These are phyloP conservation scores for Cyrtodaria siliqua DNA, from an alignment of 2,888 invertebrate species.

Conservation along the genomic window DNA sequence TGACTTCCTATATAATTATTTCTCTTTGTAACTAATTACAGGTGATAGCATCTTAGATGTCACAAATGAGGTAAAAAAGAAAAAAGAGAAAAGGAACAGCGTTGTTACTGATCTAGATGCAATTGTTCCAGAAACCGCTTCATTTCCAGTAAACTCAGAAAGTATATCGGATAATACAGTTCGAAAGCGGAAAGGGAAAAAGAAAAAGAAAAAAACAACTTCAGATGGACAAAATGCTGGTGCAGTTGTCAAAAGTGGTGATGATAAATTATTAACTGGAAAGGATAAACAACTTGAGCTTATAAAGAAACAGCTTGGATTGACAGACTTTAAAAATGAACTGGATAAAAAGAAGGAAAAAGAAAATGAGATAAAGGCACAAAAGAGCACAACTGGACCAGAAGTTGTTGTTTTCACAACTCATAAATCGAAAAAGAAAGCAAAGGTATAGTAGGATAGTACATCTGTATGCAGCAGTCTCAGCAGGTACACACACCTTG, in stretches of 20 bases:
- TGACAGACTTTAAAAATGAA: conserved; percentile 43
- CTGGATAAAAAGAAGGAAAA: conserved; percentile 11
- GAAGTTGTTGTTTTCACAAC: conserved; percentile 74
- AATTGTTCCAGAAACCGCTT: too few species aligned
- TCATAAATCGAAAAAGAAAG: conserved; percentile 47
- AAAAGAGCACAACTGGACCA: conserved; percentile 41
- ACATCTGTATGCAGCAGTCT: too few species aligned
- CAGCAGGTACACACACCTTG: too few species aligned
- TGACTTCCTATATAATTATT: too few species aligned
- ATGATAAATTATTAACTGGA: conserved; percentile 1
- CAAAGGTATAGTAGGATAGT: too few species aligned
- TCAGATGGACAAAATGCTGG: too few species aligned
- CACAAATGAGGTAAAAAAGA: conserved; percentile 3
- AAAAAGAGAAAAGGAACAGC: conserved; percentile 28
- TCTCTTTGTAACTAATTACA: too few species aligned
- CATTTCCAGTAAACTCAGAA: too few species aligned
- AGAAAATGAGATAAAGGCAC: not conserved
- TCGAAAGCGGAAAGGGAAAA: conserved; percentile 5
- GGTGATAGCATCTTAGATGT: conserved; percentile 10
- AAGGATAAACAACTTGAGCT: conserved; percentile 33
- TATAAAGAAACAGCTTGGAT: conserved; percentile 44
- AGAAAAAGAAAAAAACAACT: too few species aligned
- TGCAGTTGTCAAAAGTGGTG: too few species aligned
- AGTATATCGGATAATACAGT: not conserved
- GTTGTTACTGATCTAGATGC: too few species aligned